Evolutionary conservation across 1,140 invertebrate species (phyloP), one percentile per base, ranked within the genome.

Genomic region (Latrodectus geometricus): DNA sequence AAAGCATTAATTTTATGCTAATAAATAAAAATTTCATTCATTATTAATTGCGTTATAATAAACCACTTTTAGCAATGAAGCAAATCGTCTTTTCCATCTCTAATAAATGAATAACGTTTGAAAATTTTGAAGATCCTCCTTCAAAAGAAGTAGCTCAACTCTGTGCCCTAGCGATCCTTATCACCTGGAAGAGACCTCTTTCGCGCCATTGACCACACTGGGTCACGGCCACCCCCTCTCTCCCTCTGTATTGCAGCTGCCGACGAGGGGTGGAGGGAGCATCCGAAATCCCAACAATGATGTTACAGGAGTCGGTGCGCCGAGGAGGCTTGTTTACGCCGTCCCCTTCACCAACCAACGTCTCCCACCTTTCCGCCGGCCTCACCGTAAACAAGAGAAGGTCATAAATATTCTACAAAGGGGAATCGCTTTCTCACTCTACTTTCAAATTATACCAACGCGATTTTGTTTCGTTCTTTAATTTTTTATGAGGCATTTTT

Each of bases 121-220:
- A 35, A 35, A 35, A 35, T 35, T 35, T 35, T 35, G 35, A 35
- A 35, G 35, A 35, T 3, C 5, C 5, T 35, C 35, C 35, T 35
- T 35, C 2, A 35, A 35, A 35, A 35, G 35, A 5, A 35, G 35
- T 35, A 3, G 35, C 35, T 35, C 35, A 35, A 35, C 35, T 35
- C 35, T 35, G 35, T 35, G 11, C 70, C 15, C 23, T 8, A 49
- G 23, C 70, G 48, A 54, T 9, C 66, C 8, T 15, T 17, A 72
- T 50, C 79, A 83, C 80, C 80, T 83, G 80, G 80, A 66, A 23
- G 68, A 52, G 75, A 77, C 66, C 79, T 81, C 79, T 81, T 81
- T 81, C 79, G 56, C 79, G 66, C 79, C 68, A 72, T 81, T 73
- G 72, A 61, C 69, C 70, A 21, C 70, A 74, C 80, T 83, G 56